Percentiles rank a stretch among this genome's conserved stretches.
Evolutionary conservation across 2,113 vertebrate genomes (phyloP).

Genomic region (Mobula birostris): DNA sequence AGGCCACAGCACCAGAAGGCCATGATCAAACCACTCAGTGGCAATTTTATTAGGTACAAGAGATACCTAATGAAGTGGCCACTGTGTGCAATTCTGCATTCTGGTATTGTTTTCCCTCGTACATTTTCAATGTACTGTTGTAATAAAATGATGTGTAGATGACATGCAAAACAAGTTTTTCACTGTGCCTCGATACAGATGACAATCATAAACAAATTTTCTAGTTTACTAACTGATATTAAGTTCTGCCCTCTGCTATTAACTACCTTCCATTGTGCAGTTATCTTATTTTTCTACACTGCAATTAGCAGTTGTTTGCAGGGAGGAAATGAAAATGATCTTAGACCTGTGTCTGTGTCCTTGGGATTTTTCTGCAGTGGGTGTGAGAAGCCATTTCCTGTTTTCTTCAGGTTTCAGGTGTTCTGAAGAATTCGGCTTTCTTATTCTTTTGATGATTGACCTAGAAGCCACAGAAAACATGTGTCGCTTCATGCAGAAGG

Average conservation of each 20-base stretch:
- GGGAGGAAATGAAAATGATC: background rate
- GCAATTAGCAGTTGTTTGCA: background rate
- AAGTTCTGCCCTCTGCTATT: background rate
- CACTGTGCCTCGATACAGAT: too few species aligned
- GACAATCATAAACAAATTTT: too few species aligned
- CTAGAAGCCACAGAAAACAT: background rate
- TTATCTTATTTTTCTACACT: background rate
- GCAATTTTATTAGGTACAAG: too few species aligned
- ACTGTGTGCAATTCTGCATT: too few species aligned
- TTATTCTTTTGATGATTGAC: background rate
- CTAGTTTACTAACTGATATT: background rate
- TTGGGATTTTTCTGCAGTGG: constrained; percentile 35
- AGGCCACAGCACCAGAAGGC: too few species aligned
- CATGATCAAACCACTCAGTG: too few species aligned
- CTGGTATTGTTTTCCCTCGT: too few species aligned
- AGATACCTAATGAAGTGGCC: too few species aligned
- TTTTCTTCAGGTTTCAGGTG: constrained; percentile 33
- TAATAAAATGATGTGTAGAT: too few species aligned
- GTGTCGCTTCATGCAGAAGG: background rate
- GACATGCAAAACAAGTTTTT: too few species aligned
- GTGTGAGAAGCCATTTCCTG: constrained; percentile 28
- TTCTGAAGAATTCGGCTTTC: background rate
- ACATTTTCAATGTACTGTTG: too few species aligned
- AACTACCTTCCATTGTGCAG: background rate
- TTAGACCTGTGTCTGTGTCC: constrained; percentile 18